Base-by-base conservation (phyloP, 2,797 vertebrate genomes). In the Halcyon leucocephala region DNA sequence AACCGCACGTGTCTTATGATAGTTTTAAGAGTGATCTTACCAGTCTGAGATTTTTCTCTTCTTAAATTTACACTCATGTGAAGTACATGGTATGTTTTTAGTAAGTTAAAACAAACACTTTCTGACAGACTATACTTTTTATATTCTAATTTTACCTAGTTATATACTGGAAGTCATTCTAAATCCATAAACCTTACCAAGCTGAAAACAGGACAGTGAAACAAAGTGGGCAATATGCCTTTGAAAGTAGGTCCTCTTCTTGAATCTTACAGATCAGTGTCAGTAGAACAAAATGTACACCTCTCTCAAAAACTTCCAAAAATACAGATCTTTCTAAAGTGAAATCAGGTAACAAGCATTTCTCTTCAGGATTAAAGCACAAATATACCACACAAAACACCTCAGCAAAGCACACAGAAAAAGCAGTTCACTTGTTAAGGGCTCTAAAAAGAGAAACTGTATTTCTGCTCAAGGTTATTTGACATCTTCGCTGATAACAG, bases 381-480 rank as follows among this genome's bases (percentile, higher is more conserved):
- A 82, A 65, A 51, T 14, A 39, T 7, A 49, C 8, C 4, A 3
- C 33, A 49, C 7, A 48, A 29, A 57, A 78, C 29, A 74, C 14
- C 70, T n/a, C 61, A 71, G 52, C 18, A 84, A 54, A 76, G 52
- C 22, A 48, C 31, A 46, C 18, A 54, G 52, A 29, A 73, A 67
- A 49, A 2, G 24, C 12, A 14, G 31, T 44, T 49, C 14, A 20
- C 19, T 62, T 4, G 0, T 46, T 9, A 7, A 24, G 17, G 29
- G 54, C 46, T 88, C 37, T 3, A 5, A 58, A 46, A 48, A 48
- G 7, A 69, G 29, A 37, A 86, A 54, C 8, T 3, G 0, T 1
- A n/a, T 44, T 46, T 84, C 49, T 67, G 35, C 41, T 82, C 65
- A 80, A 48, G 25, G 16, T 29, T 88, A 55, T 24, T 24, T 49